Evolutionary conservation across 2,113 vertebrate species (phyloP), one percentile per base, ranked within the genome.

Genomic region (Australoheros scitulus): DNA sequence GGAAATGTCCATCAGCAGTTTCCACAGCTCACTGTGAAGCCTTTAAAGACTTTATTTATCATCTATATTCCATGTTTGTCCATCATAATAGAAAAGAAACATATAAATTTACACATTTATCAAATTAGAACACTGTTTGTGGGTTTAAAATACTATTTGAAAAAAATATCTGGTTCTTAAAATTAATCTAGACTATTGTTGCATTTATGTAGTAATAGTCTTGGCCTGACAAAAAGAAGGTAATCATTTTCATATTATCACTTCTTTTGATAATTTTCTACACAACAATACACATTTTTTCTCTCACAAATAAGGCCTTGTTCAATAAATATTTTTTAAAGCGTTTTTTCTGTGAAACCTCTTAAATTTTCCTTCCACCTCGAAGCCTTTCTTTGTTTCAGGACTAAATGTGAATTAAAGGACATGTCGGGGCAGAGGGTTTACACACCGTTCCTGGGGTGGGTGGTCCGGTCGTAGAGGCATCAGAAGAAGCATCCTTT

Each of bases 391-490:
- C 11, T n/a, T 41, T 34, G 34, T 60, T 87, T 86, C 34, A 11
- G 24, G 65, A 6, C 15, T 47, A 6, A 56, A 43, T 17, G 76
- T 59, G 80, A 77, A 76, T 61, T 3, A 17, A 79, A 59, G 2
- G 79, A 58, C 13, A 32, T 29, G 52, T 65, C 36, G 15, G 60
- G 17, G 47, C 50, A 5, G 79, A 56, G 6, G 57, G 1, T 41
- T 75, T 84, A 93, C 92, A 92, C 87, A 88, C 29, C 11, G 63
- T 56, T 15, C 20, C 7, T 77, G 87, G 91, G 72, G 76, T 93
- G 93, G 94, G 94, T 95, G 95, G 94, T 95, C 92, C 68, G 58
- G 58, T 41, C 34, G 34, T 11, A 3, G 24, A 24, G 47, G 78
- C 81, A 82, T 80, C 92, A 88, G 77, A 87, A 87, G 81, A 38